Evolutionary conservation across 2,888 invertebrate species (phyloP).

Genomic region (Dermolepida albohirtum): DNA sequence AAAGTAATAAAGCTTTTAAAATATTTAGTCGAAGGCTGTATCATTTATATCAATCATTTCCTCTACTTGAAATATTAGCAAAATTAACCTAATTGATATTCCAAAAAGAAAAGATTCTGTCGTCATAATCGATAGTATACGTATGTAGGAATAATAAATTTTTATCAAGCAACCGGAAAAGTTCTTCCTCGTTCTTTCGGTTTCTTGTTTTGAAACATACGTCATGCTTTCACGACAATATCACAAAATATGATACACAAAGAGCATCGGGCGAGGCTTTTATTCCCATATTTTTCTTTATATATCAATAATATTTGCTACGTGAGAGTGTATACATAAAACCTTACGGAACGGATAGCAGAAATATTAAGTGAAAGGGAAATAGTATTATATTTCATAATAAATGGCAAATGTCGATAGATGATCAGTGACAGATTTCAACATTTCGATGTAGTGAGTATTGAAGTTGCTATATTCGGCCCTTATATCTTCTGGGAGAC

Average conservation of each 20-base stretch:
- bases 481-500: constrained; percentile 6
- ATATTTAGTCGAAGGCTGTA: too few species aligned
- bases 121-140: not conserved
- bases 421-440: constrained; percentile 34
- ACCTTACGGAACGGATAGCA: not conserved
- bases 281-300: constrained; percentile 16
- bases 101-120: too few species aligned
- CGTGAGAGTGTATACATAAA: constrained; percentile 3
- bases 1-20: too few species aligned
- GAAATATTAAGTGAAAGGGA: constrained; percentile 11
- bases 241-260: constrained; percentile 21
- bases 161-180: constrained; percentile 18
- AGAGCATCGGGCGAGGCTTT: constrained; percentile 20
- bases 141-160: constrained; percentile 23
- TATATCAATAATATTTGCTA: constrained; percentile 16
- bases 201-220: constrained; percentile 25
- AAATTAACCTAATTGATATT: too few species aligned
- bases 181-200: not conserved
- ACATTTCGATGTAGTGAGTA: constrained; percentile 5
- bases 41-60: too few species aligned
- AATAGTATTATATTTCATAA: constrained; percentile 33
- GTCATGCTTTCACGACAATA: constrained; percentile 29
- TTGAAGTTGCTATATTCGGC: not conserved
- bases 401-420: constrained; percentile 23
- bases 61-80: too few species aligned